Evolutionary conservation across 2,888 invertebrate genomes (phyloP).

Genomic region (Drosophila meridiana): DNA sequence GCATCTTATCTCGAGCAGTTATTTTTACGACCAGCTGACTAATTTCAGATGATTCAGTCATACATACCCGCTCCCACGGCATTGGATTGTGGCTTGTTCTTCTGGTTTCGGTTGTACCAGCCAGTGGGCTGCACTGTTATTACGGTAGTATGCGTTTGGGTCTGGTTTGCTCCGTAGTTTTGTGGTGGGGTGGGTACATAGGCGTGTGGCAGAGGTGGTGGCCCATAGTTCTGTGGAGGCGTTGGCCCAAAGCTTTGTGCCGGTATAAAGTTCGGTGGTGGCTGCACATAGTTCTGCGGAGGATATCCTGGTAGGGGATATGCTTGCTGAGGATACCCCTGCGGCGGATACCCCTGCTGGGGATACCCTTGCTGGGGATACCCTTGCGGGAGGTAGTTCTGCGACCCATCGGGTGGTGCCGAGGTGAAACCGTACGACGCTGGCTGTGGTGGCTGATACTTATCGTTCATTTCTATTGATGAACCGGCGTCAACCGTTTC

Average conservation of each 20-base stretch:
- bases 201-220: constrained; percentile 25
- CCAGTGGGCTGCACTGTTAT: constrained; percentile 25
- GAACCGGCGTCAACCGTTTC: constrained; percentile 3
- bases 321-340: constrained; percentile 9
- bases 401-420: constrained; percentile 18
- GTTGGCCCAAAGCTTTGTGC: constrained; percentile 17
- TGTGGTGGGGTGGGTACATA: constrained; percentile 30
- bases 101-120: constrained; percentile 46
- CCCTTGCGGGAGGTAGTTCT: constrained; percentile 13
- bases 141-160: constrained; percentile 6
- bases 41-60: background rate
- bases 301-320: constrained; percentile 43
- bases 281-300: constrained; percentile 19
- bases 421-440: constrained; percentile 33
- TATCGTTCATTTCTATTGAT: constrained; percentile 61
- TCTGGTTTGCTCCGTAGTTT: constrained; percentile 21
- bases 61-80: constrained; percentile 55
- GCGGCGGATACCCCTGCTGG: constrained; percentile 34
- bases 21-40: constrained; percentile 32
- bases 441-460: constrained; percentile 31
- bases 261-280: constrained; percentile 7
- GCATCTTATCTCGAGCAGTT: constrained; percentile 35
- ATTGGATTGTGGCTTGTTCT: constrained; percentile 65
- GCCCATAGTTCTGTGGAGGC: constrained; percentile 34
- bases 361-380: constrained; percentile 23